Percentiles rank a stretch among this genome's conserved stretches.
phyloP scores from a whole-genome alignment of 2,113 vertebrate species.

The Zosterops hypoxanthus region DNA sequence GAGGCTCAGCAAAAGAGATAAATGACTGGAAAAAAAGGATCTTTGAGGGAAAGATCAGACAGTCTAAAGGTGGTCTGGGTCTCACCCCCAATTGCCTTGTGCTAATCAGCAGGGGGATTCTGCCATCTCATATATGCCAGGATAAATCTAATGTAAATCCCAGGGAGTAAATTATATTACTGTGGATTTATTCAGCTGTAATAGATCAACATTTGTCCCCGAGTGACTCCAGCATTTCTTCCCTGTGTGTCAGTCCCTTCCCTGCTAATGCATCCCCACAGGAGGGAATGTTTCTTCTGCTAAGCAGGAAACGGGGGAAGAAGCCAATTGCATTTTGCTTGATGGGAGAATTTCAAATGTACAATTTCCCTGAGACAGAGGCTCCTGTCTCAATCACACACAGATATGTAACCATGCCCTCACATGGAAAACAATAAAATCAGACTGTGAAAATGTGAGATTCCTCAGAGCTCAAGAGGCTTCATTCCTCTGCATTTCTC shows the following conservation, averaged over 20 bases:
- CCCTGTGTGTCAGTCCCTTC: background rate
- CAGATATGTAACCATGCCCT: background rate
- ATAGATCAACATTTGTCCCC: constrained; percentile 20
- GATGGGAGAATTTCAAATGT: background rate
- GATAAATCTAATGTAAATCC: background rate
- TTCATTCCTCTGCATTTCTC: background rate
- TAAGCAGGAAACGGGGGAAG: background rate
- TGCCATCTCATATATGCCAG: background rate
- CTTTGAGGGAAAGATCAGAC: background rate
- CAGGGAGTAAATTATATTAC: background rate
- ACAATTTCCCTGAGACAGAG: background rate
- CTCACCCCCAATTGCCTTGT: accelerated
- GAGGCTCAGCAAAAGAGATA: constrained; percentile 14
- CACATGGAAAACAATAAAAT: background rate
- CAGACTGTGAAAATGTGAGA: background rate
- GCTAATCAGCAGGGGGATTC: background rate
- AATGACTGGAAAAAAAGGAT: background rate
- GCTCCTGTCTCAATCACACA: background rate
- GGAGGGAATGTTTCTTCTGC: background rate
- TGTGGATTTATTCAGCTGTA: constrained; percentile 41
- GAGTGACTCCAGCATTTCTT: constrained; percentile 20
- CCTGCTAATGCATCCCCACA: background rate
- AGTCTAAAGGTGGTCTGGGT: background rate
- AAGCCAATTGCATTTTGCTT: constrained; percentile 17
- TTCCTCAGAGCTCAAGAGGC: background rate